Base-by-base conservation (phyloP, 92 coral and sea anemone species). In the Hydrozoanthus gracilis region DNA sequence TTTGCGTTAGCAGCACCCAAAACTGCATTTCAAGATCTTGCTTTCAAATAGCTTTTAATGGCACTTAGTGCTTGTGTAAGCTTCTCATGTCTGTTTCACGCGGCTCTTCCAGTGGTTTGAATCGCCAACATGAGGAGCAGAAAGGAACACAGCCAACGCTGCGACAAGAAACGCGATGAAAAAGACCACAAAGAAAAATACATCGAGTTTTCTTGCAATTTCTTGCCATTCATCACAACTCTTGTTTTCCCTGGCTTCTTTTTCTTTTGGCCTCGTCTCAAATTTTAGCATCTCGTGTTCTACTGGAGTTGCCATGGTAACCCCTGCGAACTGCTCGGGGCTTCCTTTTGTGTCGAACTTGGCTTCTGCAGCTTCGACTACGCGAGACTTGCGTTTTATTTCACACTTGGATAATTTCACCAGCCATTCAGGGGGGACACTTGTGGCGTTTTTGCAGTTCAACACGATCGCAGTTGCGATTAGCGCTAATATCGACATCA, bases 391-490 rank as follows among this genome's bases (percentile, higher is more conserved):
- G 12, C 14, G 44, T 45, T 4, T n/a, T 4, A 8, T 20, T 35
- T 68, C 73, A 8, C 46, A 14, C 39, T 2, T 27, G 39, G 39
- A 27, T 27, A 27, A 27, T 68, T 68, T 68, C 4, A 84, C 0
- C 49, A 73, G 44, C 60, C 77, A 44, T 16, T 55, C 12, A 1
- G 88, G 83, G 15, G 88, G 88, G 10, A 56, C 7, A 7, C 18
- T n/a, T 2, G 50, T 3, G 5, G 88, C 77, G 16, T 72, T 44
- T 20, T 72, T 71, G 18, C 88, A 85, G n/a, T 65, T 72, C 1
- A 85, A 61, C 12, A 85, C 88, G 5, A 85, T 14, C 13, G 88
- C 88, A n/a, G 88, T 85, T 4, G 82, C 88, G 12, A 85, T 54
- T n/a, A 85, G 44, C 8, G 88, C 83, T 2, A 15, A 7, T 3